Percentiles rank a stretch among this genome's conserved stretches.
These are phyloP conservation scores for Chaetogeoica ovagalla DNA, from an alignment of 2,888 invertebrate genomes.

Conservation along the genomic window DNA sequence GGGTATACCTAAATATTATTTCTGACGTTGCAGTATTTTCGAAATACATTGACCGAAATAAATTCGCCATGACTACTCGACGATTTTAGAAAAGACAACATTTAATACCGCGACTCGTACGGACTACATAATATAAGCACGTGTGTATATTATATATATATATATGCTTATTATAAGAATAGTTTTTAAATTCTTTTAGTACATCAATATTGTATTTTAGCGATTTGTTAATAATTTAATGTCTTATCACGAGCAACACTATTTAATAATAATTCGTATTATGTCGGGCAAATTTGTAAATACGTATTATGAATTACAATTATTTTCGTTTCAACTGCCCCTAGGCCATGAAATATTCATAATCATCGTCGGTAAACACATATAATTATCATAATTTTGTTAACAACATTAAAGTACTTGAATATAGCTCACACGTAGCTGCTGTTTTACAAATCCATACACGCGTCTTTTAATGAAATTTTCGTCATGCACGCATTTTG, in stretches of 20 bases:
- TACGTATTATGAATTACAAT: conserved; percentile 5
- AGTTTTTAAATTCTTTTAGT: not conserved
- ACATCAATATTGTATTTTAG: not conserved
- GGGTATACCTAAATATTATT: too few species aligned
- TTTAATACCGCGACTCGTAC: too few species aligned
- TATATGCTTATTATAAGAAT: too few species aligned
- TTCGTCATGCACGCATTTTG: not conserved
- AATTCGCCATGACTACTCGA: too few species aligned
- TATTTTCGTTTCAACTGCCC: not conserved
- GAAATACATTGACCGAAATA: too few species aligned
- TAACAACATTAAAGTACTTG: not conserved
- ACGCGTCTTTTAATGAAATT: not conserved
- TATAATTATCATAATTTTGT: conserved; percentile 11
- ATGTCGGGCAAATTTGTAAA: not conserved
- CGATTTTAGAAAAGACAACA: too few species aligned
- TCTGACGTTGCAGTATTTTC: too few species aligned
- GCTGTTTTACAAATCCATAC: not conserved
- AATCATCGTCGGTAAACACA: conserved; percentile 2
- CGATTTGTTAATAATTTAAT: not conserved
- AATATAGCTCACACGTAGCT: not conserved
- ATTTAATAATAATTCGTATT: not conserved
- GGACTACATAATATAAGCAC: too few species aligned
- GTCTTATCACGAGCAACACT: not conserved
- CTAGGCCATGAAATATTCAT: not conserved
- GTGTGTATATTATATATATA: too few species aligned